Evolutionary conservation across 1,140 invertebrate species (phyloP), one percentile per base, ranked within the genome.

Genomic region (Drosophila prosaltans): DNA sequence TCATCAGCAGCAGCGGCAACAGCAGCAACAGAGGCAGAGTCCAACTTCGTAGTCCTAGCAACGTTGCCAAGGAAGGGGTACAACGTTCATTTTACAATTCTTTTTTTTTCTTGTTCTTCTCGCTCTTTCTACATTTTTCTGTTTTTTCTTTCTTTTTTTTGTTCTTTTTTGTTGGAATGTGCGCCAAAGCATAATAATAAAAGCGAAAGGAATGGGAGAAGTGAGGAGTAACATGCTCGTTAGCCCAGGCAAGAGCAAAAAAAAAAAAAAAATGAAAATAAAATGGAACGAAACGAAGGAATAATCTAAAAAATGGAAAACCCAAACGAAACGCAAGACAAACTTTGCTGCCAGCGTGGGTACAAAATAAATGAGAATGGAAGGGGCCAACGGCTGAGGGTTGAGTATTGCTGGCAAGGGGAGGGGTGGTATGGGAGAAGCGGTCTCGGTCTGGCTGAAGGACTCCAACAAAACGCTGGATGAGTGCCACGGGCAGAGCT

Each of bases 231-330:
- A 89, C 84, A 89, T 89, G 84, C 84, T 89, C 84, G 84, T 89
- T 89, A 89, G 84, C 74, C 67, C 67, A 60, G 39, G 69, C 75
- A 67, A 84, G 74, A 76, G 68, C 67, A 51, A 55, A 21, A 43
- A 30, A 58, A 67, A 73, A 71, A 73, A 63, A 55, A 60, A 51
- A 59, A 65, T 41, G 54, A 80, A 43, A 69, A 64, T 68, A 41
- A 43, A 63, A 45, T 68, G 78, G 75, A 66, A 58, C 65, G 80
- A 71, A 72, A 71, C 67, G 73, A 89, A 90, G 80, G 78, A 88
- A 89, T 90, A 89, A 89, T 83, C 85, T 90, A 90, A 89, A 89
- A 89, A 88, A 88, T 84, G 84, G 75, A 81, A 58, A 90, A 89
- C 81, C 84, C 80, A 84, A 84, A 89, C 83, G 84, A 78, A 88